phyloP scores from a whole-genome alignment of 2,113 vertebrate genomes.

The Actinemys pallida region DNA sequence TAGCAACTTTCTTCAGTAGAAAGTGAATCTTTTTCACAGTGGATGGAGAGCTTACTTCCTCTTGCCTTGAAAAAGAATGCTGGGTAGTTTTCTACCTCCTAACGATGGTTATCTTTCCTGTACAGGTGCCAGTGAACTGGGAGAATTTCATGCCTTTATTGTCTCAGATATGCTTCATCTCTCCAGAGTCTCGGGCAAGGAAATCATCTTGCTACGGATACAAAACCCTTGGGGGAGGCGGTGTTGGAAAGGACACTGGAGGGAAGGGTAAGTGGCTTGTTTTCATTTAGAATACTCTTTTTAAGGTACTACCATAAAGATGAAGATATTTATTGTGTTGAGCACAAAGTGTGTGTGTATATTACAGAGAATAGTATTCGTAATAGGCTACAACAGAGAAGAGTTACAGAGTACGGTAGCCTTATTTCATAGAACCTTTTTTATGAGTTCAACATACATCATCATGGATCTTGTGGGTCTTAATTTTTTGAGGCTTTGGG shows the following conservation, averaged over 20 bases:
- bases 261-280: slow-evolving; percentile 80
- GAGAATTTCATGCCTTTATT: slow-evolving; percentile 91
- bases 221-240: slow-evolving; percentile 94
- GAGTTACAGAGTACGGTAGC: too few relatives aligned
- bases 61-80: neutral
- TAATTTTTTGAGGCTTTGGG: neutral
- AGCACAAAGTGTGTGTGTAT: neutral
- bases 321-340: neutral
- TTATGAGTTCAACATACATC: neutral
- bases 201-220: slow-evolving; percentile 86
- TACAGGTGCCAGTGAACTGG: slow-evolving; percentile 83
- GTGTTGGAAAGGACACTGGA: slow-evolving; percentile 91
- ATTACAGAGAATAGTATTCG: neutral
- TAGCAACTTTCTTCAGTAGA: neutral
- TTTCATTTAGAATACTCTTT: neutral
- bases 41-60: neutral
- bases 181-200: slow-evolving; percentile 67
- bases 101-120: accelerated
- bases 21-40: neutral
- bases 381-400: neutral
- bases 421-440: neutral
- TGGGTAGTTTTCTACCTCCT: neutral
- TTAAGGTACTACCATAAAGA: neutral
- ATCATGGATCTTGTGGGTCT: neutral
- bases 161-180: slow-evolving; percentile 87